A percentile compares a stretch with the other conserved stretches of the same genome.
Evolutionary conservation across 2,888 invertebrate genomes (phyloP).

Genomic region (Bombyx huttoni): DNA sequence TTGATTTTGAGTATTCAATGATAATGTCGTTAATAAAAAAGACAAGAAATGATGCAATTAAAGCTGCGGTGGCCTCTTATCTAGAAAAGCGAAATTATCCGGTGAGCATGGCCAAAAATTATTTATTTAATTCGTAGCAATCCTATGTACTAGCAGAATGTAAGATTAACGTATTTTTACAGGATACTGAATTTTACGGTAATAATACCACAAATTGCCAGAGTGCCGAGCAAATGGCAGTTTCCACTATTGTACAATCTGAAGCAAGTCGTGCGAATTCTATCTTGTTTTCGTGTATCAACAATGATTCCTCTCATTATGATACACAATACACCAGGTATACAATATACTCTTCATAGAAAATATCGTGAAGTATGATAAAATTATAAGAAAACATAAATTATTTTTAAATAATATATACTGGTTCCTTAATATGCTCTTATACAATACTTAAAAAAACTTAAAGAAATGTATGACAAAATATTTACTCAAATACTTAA

Average conservation of each 20-base stretch:
- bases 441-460: too few relatives aligned
- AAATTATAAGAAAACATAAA: too few relatives aligned
- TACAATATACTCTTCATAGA: constrained; percentile 8
- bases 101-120: constrained; percentile 37
- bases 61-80: constrained; percentile 77
- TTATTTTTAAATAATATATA: too few relatives aligned
- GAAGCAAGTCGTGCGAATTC: constrained; percentile 83
- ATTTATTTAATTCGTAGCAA: background rate
- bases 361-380: too few relatives aligned
- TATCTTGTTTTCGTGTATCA: constrained; percentile 82
- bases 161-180: constrained; percentile 4
- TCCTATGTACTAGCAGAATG: background rate
- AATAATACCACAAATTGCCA: constrained; percentile 71
- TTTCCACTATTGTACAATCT: constrained; percentile 78
- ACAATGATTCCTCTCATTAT: constrained; percentile 80
- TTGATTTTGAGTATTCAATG: background rate
- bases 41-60: constrained; percentile 76
- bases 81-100: constrained; percentile 79
- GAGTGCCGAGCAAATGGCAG: constrained; percentile 78
- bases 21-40: constrained; percentile 71
- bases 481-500: too few relatives aligned
- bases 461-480: too few relatives aligned
- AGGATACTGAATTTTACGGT: constrained; percentile 76
- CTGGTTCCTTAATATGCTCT: too few relatives aligned
- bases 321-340: constrained; percentile 83